These are phyloP conservation scores for Clavelina lepadiformis DNA, from an alignment of 23 tunicate species.

Conservation along the genomic window DNA sequence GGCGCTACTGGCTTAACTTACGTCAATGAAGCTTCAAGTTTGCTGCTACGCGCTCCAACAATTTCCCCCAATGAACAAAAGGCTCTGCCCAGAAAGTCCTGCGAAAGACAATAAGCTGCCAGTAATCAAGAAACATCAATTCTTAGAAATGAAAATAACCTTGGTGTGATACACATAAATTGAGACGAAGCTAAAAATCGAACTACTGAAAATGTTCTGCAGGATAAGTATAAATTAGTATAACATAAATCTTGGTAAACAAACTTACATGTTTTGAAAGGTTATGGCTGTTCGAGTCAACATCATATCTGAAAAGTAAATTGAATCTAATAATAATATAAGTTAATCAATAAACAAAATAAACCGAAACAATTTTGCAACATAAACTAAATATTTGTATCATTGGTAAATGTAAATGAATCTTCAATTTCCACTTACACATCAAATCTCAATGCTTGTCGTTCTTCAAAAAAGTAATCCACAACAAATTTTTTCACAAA, in stretches of 20 bases:
- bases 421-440: constrained; percentile 64
- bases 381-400: not conserved
- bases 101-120: not conserved
- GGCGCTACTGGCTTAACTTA: constrained; percentile 2
- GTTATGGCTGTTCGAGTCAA: constrained; percentile 65
- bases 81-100: constrained; percentile 82
- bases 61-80: constrained; percentile 83
- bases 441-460: constrained; percentile 75
- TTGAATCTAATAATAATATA: not conserved
- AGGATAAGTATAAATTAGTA: no score
- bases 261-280: constrained; percentile 73
- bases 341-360: not conserved
- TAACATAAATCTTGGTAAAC: no score
- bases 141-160: not conserved
- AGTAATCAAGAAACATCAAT: not conserved
- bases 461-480: constrained; percentile 90
- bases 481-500: constrained; percentile 81
- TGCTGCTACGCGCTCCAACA: constrained; percentile 70
- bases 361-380: not conserved
- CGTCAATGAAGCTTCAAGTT: constrained; percentile 33
- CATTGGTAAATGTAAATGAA: not conserved
- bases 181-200: no score
- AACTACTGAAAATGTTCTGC: no score
- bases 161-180: no score
- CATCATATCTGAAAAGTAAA: constrained; percentile 57